Conservation (phyloP, 2,888 invertebrate species). For the Drosophila pseudotalamancana region DNA sequence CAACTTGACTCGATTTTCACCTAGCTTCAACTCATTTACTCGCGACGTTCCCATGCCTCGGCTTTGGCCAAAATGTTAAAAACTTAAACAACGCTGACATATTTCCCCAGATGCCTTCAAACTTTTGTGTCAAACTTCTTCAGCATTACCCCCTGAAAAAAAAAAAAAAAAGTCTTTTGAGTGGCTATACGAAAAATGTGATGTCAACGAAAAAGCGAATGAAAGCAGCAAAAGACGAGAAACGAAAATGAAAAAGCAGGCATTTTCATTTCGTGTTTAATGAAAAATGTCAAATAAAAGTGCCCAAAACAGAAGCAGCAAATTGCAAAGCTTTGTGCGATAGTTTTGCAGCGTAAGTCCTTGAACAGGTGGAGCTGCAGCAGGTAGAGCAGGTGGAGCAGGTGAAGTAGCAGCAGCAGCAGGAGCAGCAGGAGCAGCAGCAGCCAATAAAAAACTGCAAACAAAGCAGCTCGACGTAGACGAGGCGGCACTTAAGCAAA, state of each 20-base stretch:
- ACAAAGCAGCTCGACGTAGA: slow-evolving; percentile 42
- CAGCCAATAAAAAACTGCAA: slow-evolving; percentile 58
- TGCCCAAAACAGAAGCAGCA: slow-evolving; percentile 71
- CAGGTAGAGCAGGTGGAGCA: too few relatives aligned
- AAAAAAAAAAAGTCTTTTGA: slow-evolving; percentile 58
- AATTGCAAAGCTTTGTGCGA: slow-evolving; percentile 75
- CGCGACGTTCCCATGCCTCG: slow-evolving; percentile 44
- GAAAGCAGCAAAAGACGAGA: not conserved
- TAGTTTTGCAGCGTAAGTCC: slow-evolving; percentile 62
- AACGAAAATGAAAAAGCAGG: slow-evolving; percentile 45
- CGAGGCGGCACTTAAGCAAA: slow-evolving; percentile 43
- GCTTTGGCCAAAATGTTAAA: slow-evolving; percentile 68
- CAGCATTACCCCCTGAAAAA: slow-evolving; percentile 28
- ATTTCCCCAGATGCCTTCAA: slow-evolving; percentile 77
- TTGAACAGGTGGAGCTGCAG: slow-evolving; percentile 44
- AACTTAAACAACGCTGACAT: slow-evolving; percentile 78
- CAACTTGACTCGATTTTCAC: slow-evolving; percentile 44
- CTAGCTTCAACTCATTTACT: slow-evolving; percentile 13
- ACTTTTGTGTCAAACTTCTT: slow-evolving; percentile 63
- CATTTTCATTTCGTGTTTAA: slow-evolving; percentile 78
- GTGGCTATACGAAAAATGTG: slow-evolving; percentile 69
- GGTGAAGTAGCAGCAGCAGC: not conserved
- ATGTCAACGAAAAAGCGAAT: slow-evolving; percentile 59
- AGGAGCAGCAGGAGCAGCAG: slow-evolving; percentile 5
- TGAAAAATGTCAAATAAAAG: slow-evolving; percentile 80